Base-by-base conservation (phyloP, 2,113 vertebrate species). In the Ophthalmolycus amberensis region DNA sequence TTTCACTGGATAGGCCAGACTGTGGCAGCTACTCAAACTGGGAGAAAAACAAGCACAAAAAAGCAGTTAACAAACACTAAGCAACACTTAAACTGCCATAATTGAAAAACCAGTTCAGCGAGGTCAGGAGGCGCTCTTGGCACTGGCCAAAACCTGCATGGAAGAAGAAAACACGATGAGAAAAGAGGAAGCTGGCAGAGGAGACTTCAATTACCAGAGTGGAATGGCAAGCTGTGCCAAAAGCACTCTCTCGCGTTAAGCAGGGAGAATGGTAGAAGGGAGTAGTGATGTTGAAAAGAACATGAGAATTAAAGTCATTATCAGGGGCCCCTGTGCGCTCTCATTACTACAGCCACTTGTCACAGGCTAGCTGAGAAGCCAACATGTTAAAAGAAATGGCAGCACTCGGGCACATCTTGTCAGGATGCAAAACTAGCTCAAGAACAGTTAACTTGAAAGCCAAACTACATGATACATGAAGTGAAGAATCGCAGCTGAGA, bases 291-390 rank as follows among this genome's bases (percentile, higher is more conserved):
- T 46, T 58, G 42, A 67, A 83, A 76, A 44, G 38, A 66, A 71
- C 12, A 67, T 77, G 76, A 64, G 9, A 25, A 46, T 85, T 56
- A 54, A 79, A 56, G 37, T 81, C 46, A 67, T 83, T 71, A 68
- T 77, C 60, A 6, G n/a, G n/a, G 68, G 15, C 38, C 71, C 4
- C 56, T 27, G 52, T 70, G 37, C 2, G 6, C 60, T 60, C 20
- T 20, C 52, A 69, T 63, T 25, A 85, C 56, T 37, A 8, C 67
- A 37, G 71, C 1, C 25, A 58, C 71, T 79, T 75, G 44, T 12
- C 44, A 44, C 6, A 29, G 22, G 50, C 10, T 14, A 16, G 27
- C 32, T 77, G 34, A 71, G 63, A 75, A 76, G 48, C 32, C 50
- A 64, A 66, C 37, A 12, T 25, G 58, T 52, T 27, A 22, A 44